Conservation (phyloP, 2,113 vertebrate genomes). For the Paratilapia polleni region DNA sequence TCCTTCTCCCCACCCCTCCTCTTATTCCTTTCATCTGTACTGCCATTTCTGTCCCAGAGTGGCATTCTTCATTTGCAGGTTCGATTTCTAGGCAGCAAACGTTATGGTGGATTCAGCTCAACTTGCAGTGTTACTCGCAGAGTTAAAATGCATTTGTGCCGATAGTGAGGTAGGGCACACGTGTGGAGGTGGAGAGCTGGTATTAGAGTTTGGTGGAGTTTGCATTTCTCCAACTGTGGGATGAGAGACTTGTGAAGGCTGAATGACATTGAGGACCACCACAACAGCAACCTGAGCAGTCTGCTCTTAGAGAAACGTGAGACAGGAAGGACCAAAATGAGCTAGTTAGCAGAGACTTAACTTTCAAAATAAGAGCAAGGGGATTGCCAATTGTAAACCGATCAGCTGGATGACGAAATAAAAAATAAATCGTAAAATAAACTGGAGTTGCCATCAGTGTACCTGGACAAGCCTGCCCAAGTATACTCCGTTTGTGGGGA, state of each 20-base stretch:
- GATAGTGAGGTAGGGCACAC: not conserved
- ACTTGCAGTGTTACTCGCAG: not conserved
- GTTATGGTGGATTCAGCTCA: not conserved
- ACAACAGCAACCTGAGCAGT: not conserved
- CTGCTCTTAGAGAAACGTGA: no score
- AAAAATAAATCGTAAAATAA: not conserved
- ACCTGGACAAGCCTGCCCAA: not conserved
- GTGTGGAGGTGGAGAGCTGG: not conserved
- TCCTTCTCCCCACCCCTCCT: not conserved
- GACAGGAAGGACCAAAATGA: not conserved
- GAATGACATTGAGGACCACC: not conserved
- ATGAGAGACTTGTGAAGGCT: not conserved
- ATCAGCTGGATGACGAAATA: no score
- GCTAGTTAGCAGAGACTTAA: not conserved
- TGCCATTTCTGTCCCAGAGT: slow-evolving; percentile 20
- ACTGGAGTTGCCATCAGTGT: not conserved
- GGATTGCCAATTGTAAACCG: no score
- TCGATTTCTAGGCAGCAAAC: slow-evolving; percentile 19
- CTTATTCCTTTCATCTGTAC: slow-evolving; percentile 36
- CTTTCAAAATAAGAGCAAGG: no score
- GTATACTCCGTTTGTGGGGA: not conserved
- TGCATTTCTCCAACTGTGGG: not conserved
- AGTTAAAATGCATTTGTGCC: not conserved
- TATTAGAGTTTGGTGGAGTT: not conserved
- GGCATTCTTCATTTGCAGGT: slow-evolving; percentile 37